phyloP scores from a whole-genome alignment of 2,797 vertebrate genomes.

The Semotilus atromaculatus region DNA sequence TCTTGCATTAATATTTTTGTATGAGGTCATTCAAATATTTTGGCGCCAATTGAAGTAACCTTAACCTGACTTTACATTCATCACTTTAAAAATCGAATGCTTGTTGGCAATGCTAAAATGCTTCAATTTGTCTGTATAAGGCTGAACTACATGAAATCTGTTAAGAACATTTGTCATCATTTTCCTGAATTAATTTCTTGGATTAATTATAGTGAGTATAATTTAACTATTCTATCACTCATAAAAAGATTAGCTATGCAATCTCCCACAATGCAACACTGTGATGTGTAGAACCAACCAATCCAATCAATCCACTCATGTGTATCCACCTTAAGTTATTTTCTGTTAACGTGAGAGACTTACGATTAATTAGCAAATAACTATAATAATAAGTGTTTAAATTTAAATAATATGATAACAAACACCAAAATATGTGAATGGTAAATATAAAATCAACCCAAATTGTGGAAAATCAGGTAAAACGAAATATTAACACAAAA shows the following conservation, averaged over 20 bases:
- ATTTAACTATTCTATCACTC: no score
- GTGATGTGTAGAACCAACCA: background rate
- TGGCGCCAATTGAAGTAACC: background rate
- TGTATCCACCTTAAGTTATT: background rate
- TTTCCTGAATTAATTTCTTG: background rate
- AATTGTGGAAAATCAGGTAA: background rate
- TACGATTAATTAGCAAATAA: no score
- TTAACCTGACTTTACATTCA: background rate
- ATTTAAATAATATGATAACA: no score
- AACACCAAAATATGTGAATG: background rate
- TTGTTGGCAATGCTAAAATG: background rate
- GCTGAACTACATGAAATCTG: background rate
- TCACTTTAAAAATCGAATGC: background rate
- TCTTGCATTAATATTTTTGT: background rate
- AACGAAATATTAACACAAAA: background rate
- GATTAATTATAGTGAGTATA: no score
- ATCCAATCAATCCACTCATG: no score
- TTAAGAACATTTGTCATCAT: background rate
- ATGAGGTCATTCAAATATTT: background rate
- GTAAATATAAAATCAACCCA: background rate
- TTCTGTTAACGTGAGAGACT: no score
- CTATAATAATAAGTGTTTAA: no score
- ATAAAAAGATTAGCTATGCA: no score
- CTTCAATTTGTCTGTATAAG: background rate
- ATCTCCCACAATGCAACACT: background rate